Conservation (phyloP, 2,888 invertebrate species). For the Nysson spinosus region DNA sequence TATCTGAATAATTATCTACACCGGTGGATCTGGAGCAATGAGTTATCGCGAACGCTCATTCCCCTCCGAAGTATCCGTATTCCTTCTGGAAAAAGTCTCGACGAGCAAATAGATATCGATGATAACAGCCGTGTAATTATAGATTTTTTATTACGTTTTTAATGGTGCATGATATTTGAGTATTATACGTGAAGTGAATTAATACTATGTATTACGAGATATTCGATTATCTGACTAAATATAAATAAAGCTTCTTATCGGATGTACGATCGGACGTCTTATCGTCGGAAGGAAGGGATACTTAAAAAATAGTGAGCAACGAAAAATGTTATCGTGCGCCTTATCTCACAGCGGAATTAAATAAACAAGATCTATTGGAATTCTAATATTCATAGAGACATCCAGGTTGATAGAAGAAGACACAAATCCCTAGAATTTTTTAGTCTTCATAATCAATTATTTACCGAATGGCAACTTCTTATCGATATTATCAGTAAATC, state of each 20-base stretch:
- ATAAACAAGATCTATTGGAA: conserved; percentile 16
- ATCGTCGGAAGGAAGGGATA: not conserved
- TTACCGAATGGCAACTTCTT: conserved; percentile 7
- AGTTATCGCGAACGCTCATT: conserved; percentile 42
- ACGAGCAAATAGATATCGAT: no score
- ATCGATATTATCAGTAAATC: conserved; percentile 7
- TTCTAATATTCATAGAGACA: no score
- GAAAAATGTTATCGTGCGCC: not conserved
- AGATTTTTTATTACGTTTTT: no score
- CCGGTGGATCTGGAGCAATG: conserved; percentile 31
- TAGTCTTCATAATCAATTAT: not conserved
- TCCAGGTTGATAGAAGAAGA: no score
- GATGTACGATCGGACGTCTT: not conserved
- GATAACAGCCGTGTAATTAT: no score
- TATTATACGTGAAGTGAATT: not conserved
- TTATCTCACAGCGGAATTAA: conserved; percentile 4
- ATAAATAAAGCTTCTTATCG: conserved; percentile 7
- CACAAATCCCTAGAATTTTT: conserved; percentile 4
- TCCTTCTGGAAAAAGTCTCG: no score
- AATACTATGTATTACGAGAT: not conserved
- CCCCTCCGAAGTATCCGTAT: no score
- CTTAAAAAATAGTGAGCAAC: not conserved
- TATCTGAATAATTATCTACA: conserved; percentile 33
- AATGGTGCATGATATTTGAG: no score
- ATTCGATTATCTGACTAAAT: not conserved